Conservation (phyloP, 2,888 invertebrate genomes). For the Anodontia alba region DNA sequence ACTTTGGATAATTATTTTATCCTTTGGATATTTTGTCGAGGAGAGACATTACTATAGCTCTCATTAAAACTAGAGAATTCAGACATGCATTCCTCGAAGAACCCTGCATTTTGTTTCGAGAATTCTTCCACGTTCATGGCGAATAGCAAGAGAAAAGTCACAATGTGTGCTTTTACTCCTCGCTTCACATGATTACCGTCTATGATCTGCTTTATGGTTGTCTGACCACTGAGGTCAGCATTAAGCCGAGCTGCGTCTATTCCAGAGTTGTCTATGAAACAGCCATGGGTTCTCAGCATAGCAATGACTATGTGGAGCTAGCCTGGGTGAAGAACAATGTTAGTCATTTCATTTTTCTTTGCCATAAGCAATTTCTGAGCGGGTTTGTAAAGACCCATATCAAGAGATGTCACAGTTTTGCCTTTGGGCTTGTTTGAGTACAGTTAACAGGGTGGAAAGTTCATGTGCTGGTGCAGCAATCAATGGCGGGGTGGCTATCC, state of each 20-base stretch:
- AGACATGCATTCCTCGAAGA: no score
- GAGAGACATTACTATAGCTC: no score
- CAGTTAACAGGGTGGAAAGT: conserved; percentile 12
- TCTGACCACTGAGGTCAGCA: not conserved
- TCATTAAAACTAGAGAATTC: no score
- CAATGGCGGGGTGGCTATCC: not conserved
- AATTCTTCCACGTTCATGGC: not conserved
- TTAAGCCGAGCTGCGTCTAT: not conserved
- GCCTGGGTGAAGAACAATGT: not conserved
- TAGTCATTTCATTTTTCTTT: not conserved
- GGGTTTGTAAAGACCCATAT: not conserved
- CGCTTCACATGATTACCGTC: conserved; percentile 5
- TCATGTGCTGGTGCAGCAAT: conserved; percentile 20
- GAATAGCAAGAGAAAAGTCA: not conserved
- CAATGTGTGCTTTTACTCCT: not conserved
- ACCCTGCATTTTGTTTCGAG: not conserved
- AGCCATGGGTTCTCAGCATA: not conserved
- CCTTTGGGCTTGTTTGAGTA: conserved; percentile 7
- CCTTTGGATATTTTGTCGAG: no score
- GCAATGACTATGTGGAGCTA: conserved; percentile 13
- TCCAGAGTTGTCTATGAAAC: conserved; percentile 10
- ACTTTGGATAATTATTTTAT: no score
- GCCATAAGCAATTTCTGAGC: not conserved
- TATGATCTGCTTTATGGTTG: not conserved
- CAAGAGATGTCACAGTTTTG: not conserved